A percentile compares a stretch with the other conserved stretches of the same genome.
Evolutionary conservation across 30 jellyfish, hydroid and myxozoan species (phyloP).

Genomic region (Aurelia sp.): DNA sequence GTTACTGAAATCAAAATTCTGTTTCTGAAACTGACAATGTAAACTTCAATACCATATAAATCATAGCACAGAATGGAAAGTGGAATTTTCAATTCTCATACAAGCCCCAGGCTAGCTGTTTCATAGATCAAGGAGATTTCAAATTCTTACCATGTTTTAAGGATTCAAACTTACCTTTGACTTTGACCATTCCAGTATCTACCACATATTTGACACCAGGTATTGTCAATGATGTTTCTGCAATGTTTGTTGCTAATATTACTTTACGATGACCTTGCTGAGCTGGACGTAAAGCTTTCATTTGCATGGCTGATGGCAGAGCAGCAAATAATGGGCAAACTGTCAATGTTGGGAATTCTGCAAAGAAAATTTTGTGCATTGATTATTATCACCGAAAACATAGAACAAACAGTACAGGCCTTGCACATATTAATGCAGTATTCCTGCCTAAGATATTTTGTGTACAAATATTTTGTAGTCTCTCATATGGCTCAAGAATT

Average conservation of each 20-base stretch:
- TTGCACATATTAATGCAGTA: background rate
- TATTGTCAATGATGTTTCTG: constrained; percentile 97
- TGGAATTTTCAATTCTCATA: no score
- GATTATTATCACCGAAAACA: background rate
- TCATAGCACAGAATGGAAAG: no score
- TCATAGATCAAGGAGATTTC: no score
- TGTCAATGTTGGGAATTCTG: constrained; percentile 71
- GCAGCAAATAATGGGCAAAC: constrained; percentile 98
- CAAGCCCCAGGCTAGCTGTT: no score
- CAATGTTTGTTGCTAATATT: constrained; percentile 95
- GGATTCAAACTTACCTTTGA: constrained; percentile 65
- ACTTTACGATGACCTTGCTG: constrained; percentile 87
- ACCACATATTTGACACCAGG: constrained; percentile 95
- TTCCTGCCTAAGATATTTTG: background rate
- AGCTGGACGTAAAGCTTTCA: constrained; percentile 75
- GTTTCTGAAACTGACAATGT: no score
- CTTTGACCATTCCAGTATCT: constrained; percentile 98
- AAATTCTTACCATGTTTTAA: no score
- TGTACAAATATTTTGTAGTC: no score
- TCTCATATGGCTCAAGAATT: no score
- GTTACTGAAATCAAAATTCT: no score
- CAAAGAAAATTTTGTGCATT: background rate
- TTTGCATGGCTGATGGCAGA: constrained; percentile 83
- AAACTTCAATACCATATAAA: no score
- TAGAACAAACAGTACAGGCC: background rate